Base-by-base conservation (phyloP, 2,113 vertebrate species). In the Bubo blakistoni region DNA sequence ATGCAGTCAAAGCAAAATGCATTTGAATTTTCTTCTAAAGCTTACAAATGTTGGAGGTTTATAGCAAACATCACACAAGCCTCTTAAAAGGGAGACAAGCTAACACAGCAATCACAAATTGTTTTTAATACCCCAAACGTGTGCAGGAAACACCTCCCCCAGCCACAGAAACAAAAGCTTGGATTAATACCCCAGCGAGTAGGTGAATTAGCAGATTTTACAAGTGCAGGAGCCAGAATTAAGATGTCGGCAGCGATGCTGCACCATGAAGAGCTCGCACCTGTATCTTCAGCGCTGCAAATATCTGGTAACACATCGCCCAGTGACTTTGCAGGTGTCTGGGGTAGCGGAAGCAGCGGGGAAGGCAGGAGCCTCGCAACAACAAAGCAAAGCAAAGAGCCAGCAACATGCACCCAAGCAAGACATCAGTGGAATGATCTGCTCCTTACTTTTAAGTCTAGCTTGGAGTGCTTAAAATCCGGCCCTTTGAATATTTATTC, bases 351-450 rank as follows among this genome's bases (percentile, higher is more conserved):
- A 8, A 46, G 55, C 21, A 24, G 26, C 7, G 18, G 47, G 54
- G 24, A 62, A 24, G 44, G 59, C 46, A 27, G 17, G 67, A 69
- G 34, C 7, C 55, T 25, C 2, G 1, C 7, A 10, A 13, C 19
- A 13, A 11, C 6, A 10, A 40, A 67, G 20, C 34, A 36, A 44
- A 69, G 15, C 7, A 27, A 73, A 10, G 46, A 74, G 11, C 16
- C 40, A 14, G 4, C 17, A 4, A 70, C 29, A 46, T 1, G 10
- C 44, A 30, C 44, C 7, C 1, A 5, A 57, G 42, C 36, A 2
- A n/a, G 55, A 7, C 24, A 10, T 9, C 10, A 1, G 13, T 6
- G 8, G 36, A 22, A 22, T 1, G 8, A 40, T 5, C 27, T 4
- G 63, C 71, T 86, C 71, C n/a, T 5, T 7, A 0, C 17, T 19